Conservation (phyloP, 1,140 invertebrate genomes). For the Andrena cerasifolii region DNA sequence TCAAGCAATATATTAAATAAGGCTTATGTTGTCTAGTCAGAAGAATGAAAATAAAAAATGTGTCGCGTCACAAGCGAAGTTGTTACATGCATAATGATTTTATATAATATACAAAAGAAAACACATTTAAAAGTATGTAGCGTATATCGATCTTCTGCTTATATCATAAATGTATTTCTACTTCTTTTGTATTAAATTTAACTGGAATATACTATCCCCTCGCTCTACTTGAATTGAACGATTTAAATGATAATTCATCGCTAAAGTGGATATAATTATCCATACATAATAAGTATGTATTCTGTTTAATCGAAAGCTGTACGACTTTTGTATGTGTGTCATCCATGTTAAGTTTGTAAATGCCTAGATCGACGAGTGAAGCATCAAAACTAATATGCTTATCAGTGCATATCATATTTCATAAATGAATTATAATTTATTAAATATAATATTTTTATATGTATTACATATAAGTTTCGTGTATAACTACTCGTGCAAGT, state of each 20-base stretch:
- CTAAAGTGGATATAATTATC: neutral
- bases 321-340: neutral
- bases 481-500: neutral
- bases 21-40: slow-evolving; percentile 6
- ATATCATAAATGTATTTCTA: neutral
- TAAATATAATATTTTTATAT: slow-evolving; percentile 20
- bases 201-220: neutral
- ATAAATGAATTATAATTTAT: neutral
- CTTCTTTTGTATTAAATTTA: neutral
- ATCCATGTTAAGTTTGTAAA: neutral
- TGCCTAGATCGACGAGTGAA: neutral
- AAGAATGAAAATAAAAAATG: neutral
- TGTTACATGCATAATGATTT: neutral
- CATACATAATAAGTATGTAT: neutral
- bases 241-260: neutral
- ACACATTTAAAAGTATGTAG: neutral
- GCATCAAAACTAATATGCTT: neutral
- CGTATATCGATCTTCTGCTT: neutral
- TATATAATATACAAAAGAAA: neutral
- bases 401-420: neutral
- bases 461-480: too few relatives aligned
- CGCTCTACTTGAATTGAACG: neutral
- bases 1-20: neutral
- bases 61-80: neutral
- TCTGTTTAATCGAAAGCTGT: neutral